Evolutionary conservation across 2,113 vertebrate species (phyloP).

Genomic region (human): GRCh38 chr13:56051001-56051500

Average conservation of each 20-base stretch:
- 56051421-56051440: not conserved
- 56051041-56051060: not conserved
- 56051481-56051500: not conserved
- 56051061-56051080: not conserved
- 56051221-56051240: rapidly evolving
- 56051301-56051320: not conserved
- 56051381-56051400: not conserved
- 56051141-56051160: too few species aligned
- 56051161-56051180: not conserved
- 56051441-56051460: not conserved
- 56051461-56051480: not conserved
- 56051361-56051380: not conserved
- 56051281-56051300: not conserved
- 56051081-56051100: too few species aligned
- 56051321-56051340: not conserved
- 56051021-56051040: not conserved
- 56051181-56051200: not conserved
- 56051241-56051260: not conserved
- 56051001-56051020: not conserved
- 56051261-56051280: not conserved
- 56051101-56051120: too few species aligned
- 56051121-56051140: too few species aligned
- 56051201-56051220: not conserved
- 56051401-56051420: not conserved
- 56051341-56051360: not conserved